Percentiles rank a stretch among this genome's conserved stretches.
Conservation (phyloP, 1,140 invertebrate genomes). For the Drosophila triauraria region DNA sequence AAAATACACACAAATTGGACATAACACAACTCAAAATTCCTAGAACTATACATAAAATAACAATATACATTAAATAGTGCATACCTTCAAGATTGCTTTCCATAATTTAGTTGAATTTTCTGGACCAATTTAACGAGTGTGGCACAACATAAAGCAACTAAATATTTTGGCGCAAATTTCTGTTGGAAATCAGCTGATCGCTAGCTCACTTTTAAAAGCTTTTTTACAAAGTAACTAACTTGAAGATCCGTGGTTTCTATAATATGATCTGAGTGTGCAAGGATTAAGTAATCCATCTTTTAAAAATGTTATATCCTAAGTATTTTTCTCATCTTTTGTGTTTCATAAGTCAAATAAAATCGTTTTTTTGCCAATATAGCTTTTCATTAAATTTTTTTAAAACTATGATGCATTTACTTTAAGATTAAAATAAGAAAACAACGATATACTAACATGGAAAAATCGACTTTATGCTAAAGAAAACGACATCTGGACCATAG, state of each 20-base stretch:
- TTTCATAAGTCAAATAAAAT: no score
- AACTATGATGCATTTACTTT: constrained; percentile 8
- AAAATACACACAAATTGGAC: constrained; percentile 36
- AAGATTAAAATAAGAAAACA: constrained; percentile 12
- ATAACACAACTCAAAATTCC: constrained; percentile 28
- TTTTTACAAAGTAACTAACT: no score
- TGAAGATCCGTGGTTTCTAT: no score
- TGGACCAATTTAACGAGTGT: constrained; percentile 19
- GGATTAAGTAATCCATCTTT: no score
- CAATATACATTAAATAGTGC: constrained; percentile 24
- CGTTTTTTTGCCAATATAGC: background rate
- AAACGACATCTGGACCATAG: background rate
- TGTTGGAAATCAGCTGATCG: constrained; percentile 24
- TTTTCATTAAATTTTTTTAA: constrained; percentile 31
- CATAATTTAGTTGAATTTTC: constrained; percentile 29
- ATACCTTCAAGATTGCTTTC: constrained; percentile 34
- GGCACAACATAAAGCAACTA: no score
- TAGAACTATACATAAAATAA: constrained; percentile 33
- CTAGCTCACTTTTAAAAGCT: constrained; percentile 25
- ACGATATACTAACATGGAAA: constrained; percentile 3
- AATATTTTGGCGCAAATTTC: no score
- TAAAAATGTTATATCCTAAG: no score
- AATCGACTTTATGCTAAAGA: constrained; percentile 9
- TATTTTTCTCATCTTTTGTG: no score
- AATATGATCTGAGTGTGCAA: no score